These are phyloP conservation scores for Rhinophrynus dorsalis DNA, from an alignment of 2,797 vertebrate genomes.

Conservation along the genomic window DNA sequence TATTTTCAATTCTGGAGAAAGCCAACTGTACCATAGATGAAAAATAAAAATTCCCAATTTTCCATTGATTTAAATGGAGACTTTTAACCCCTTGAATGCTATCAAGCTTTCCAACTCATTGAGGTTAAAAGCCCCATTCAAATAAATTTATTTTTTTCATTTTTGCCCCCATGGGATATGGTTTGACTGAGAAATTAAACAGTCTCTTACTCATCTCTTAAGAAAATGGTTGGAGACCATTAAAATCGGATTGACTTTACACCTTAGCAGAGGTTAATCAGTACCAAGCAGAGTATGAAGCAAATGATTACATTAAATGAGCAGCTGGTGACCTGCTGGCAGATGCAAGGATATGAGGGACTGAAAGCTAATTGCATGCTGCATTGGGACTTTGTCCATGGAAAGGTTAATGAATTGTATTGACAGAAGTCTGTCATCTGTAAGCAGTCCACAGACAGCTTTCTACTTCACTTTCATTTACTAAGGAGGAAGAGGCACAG, in stretches of 20 bases:
- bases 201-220: not conserved
- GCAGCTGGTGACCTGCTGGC: conserved; percentile 32
- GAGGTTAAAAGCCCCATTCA: too few relatives aligned
- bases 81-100: too few relatives aligned
- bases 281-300: not conserved
- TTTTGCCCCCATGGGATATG: too few relatives aligned
- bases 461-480: not conserved
- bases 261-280: conserved; percentile 14
- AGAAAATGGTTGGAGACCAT: conserved; percentile 2
- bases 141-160: too few relatives aligned
- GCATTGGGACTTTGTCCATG: conserved; percentile 10
- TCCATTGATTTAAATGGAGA: too few relatives aligned
- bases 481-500: not conserved
- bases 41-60: too few relatives aligned
- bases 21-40: too few relatives aligned
- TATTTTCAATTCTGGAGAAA: too few relatives aligned
- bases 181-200: too few relatives aligned
- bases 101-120: too few relatives aligned
- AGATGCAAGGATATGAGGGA: conserved; percentile 12
- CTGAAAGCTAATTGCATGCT: conserved; percentile 22
- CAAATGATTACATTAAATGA: conserved; percentile 41
- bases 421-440: conserved; percentile 31
- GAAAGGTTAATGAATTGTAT: conserved; percentile 38
- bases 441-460: not conserved
- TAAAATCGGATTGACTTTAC: conserved; percentile 7